These are phyloP conservation scores for Porphyrio hochstetteri DNA, from an alignment of 2,113 vertebrate genomes.

Conservation along the genomic window DNA sequence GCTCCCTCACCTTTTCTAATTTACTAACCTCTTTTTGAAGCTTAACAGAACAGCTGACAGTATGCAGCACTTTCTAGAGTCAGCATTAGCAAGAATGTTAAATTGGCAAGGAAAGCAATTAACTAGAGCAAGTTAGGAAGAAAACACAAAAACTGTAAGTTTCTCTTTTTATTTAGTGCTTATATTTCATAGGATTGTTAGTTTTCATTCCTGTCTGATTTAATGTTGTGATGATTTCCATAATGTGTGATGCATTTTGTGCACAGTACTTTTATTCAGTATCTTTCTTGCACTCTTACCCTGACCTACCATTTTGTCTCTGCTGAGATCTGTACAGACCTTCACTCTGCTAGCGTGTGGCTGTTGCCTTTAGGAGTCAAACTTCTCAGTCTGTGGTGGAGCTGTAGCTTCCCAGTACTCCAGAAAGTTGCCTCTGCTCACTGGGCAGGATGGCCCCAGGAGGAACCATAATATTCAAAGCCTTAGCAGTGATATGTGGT, in stretches of 20 bases:
- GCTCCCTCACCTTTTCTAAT: background rate
- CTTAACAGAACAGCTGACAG: background rate
- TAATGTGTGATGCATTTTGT: background rate
- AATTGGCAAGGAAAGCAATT: background rate
- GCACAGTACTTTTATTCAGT: background rate
- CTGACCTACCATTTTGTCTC: background rate
- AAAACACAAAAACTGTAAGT: background rate
- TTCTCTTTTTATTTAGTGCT: background rate
- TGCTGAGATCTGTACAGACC: background rate
- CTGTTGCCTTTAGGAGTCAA: background rate
- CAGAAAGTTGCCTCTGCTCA: background rate
- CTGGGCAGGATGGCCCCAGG: background rate
- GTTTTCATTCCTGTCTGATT: background rate
- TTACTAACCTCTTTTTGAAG: background rate
- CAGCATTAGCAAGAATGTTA: background rate
- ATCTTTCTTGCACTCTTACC: background rate
- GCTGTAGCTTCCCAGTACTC: background rate
- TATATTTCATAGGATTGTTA: background rate
- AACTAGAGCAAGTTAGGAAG: background rate
- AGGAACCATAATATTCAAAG: rapidly evolving
- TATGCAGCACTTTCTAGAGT: background rate
- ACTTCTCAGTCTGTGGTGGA: background rate
- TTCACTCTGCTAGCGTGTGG: background rate
- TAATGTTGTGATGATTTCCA: background rate
- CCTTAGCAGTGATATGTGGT: background rate